phyloP scores from a whole-genome alignment of 2,797 vertebrate species.

The Cyclopterus lumpus region DNA sequence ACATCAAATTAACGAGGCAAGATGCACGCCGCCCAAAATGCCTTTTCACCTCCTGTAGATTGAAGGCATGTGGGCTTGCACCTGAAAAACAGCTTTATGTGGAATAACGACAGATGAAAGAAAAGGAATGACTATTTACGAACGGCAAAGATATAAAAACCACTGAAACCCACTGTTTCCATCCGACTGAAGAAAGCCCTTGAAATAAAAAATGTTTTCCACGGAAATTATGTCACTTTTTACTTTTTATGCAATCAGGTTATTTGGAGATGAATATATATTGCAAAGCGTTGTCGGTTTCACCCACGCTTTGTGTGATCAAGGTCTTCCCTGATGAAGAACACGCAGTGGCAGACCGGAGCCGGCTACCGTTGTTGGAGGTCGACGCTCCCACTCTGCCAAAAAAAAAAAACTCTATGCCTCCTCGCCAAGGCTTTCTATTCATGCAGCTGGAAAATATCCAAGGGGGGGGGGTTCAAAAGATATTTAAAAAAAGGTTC shows the following conservation, averaged over 20 bases:
- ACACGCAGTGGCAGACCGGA: conserved; percentile 26
- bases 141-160: background rate
- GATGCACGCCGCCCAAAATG: background rate
- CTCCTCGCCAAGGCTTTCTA: conserved; percentile 69
- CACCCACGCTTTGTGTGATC: conserved; percentile 29
- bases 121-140: background rate
- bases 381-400: conserved; percentile 50
- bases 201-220: conserved; percentile 1
- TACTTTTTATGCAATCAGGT: background rate
- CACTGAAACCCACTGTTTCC: background rate
- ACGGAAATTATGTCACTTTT: conserved; percentile 7
- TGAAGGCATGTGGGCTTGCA: background rate
- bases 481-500: too few species aligned
- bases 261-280: background rate
- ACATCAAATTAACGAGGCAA: conserved; percentile 45
- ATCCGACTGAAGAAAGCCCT: conserved; percentile 2
- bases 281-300: conserved; percentile 6
- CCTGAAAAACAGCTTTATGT: background rate
- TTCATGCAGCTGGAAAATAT: conserved; percentile 69
- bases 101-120: background rate
- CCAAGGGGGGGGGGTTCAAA: too few species aligned
- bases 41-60: conserved; percentile 6
- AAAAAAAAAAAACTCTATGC: conserved; percentile 48
- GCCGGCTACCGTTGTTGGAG: conserved; percentile 39
- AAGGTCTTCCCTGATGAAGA: conserved; percentile 49